Evolutionary conservation across 2,797 vertebrate species (phyloP).

Genomic region (Synaphobranchus kaupii): DNA sequence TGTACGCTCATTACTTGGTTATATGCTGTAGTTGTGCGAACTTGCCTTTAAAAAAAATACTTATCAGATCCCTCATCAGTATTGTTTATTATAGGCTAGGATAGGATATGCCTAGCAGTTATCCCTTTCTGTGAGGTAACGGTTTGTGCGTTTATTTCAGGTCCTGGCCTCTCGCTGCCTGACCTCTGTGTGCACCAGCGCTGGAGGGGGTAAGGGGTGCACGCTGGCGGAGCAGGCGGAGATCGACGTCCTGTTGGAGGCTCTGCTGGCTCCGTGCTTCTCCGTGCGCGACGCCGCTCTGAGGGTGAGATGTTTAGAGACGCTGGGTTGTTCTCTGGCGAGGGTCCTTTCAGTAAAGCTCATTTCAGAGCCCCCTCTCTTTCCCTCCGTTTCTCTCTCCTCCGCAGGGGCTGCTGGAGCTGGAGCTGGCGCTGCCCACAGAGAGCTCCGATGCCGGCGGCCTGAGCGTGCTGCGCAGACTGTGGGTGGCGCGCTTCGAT

Average conservation of each 20-base stretch:
- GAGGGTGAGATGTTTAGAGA: conserved; percentile 74
- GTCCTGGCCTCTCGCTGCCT: conserved; percentile 87
- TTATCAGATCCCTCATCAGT: background rate
- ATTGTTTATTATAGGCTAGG: background rate
- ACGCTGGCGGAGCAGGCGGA: conserved; percentile 91
- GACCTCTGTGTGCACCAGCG: conserved; percentile 84
- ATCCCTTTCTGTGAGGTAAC: rapidly evolving
- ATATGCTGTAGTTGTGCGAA: background rate
- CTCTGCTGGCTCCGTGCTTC: conserved; percentile 88
- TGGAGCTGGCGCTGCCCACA: conserved; percentile 91
- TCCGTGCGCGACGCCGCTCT: conserved; percentile 90
- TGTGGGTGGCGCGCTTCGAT: conserved; percentile 95
- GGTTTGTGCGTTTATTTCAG: conserved; percentile 61
- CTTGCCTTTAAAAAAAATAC: background rate
- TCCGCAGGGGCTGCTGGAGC: conserved; percentile 85
- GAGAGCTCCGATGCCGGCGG: conserved; percentile 86
- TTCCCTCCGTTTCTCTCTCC: background rate
- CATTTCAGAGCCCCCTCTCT: background rate
- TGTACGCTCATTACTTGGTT: conserved; percentile 40
- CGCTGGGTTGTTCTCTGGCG: background rate
- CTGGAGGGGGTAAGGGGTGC: conserved; percentile 85
- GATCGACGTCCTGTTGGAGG: conserved; percentile 87
- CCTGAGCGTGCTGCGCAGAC: conserved; percentile 84
- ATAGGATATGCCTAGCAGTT: background rate
- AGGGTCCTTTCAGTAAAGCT: conserved; percentile 14